Conservation (phyloP, 1,140 invertebrate species). For the Papilio dardanus region DNA sequence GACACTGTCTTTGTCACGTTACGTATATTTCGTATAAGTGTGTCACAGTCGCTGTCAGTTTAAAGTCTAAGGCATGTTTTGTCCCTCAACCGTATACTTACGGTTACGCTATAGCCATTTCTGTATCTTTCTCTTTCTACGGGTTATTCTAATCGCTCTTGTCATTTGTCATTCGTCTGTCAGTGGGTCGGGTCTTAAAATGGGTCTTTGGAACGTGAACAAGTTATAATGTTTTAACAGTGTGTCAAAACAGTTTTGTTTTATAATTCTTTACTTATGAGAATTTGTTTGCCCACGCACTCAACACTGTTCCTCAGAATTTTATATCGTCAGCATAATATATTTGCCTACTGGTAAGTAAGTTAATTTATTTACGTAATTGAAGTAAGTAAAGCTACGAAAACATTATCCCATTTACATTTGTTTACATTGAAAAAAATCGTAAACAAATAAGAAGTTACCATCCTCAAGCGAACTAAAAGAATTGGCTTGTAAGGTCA, state of each 20-base stretch:
- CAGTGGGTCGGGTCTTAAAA: slow-evolving; percentile 43
- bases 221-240: slow-evolving; percentile 51
- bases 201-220: slow-evolving; percentile 48
- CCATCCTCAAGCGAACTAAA: not conserved
- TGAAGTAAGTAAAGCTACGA: slow-evolving; percentile 28
- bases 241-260: slow-evolving; percentile 64
- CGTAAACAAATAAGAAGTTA: not conserved
- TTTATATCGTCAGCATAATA: slow-evolving; percentile 35
- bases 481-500: not conserved
- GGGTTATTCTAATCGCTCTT: not conserved
- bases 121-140: no score
- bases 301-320: slow-evolving; percentile 38
- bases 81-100: no score
- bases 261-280: slow-evolving; percentile 55
- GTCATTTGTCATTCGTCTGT: not conserved
- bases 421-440: slow-evolving; percentile 11
- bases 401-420: not conserved
- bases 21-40: no score
- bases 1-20: no score
- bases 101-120: no score
- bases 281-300: slow-evolving; percentile 47
- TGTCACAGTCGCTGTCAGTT: no score
- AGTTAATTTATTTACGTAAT: slow-evolving; percentile 41
- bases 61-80: no score
- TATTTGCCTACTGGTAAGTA: slow-evolving; percentile 54